Conservation (phyloP, 2,113 vertebrate genomes). For the Azemiops feae region DNA sequence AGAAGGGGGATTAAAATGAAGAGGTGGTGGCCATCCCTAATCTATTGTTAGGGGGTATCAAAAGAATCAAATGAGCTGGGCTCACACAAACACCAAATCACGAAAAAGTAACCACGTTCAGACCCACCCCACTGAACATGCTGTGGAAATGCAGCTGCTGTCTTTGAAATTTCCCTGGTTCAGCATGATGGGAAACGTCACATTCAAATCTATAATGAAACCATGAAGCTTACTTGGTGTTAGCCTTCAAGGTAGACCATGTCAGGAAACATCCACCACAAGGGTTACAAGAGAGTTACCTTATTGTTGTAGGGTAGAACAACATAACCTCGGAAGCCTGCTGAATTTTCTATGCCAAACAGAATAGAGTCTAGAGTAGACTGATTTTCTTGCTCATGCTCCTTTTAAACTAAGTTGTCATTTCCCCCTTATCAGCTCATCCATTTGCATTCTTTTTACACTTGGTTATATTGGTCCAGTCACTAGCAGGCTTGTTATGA, state of each 20-base stretch:
- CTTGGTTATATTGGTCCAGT: neutral
- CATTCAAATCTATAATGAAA: neutral
- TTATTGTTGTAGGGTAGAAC: neutral
- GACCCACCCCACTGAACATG: no score
- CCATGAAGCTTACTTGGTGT: neutral
- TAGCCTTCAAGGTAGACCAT: neutral
- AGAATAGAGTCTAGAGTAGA: neutral
- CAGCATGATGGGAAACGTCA: neutral
- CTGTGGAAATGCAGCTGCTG: neutral
- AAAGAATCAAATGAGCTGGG: neutral
- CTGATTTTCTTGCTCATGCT: neutral
- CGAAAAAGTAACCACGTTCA: neutral
- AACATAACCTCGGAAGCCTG: neutral
- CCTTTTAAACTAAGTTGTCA: neutral
- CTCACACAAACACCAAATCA: neutral
- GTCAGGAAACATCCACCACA: neutral
- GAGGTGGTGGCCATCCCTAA: neutral
- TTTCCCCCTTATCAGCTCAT: neutral
- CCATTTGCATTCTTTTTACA: neutral
- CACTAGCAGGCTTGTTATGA: neutral
- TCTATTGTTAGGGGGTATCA: neutral
- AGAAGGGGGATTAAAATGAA: neutral
- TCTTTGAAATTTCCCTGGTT: neutral
- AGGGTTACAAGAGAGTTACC: neutral
- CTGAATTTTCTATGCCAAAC: neutral